phyloP scores from a whole-genome alignment of 1,140 invertebrate genomes.

The Bombyx mori region DNA sequence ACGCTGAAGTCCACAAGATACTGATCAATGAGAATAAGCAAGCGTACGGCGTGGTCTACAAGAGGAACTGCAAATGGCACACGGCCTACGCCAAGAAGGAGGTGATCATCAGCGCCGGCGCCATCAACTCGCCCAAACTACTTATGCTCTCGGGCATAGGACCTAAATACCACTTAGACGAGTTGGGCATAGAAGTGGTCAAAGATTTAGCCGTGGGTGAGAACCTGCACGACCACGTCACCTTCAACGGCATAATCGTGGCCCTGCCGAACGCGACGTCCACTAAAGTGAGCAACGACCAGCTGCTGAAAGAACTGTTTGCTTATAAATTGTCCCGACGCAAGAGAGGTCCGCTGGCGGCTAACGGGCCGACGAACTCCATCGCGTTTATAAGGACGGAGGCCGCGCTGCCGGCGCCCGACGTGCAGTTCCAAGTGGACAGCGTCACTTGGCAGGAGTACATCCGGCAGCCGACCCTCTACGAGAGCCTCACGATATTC shows the following conservation, averaged over 20 bases:
- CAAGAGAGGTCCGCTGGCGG: slow-evolving; percentile 20
- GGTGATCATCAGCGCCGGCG: slow-evolving; percentile 78
- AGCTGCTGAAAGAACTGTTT: slow-evolving; percentile 16
- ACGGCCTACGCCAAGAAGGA: slow-evolving; percentile 73
- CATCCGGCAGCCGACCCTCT: slow-evolving; percentile 17
- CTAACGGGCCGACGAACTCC: slow-evolving; percentile 13
- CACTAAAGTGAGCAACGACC: slow-evolving; percentile 46
- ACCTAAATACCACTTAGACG: slow-evolving; percentile 73
- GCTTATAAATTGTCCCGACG: slow-evolving; percentile 14
- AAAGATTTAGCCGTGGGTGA: slow-evolving; percentile 78
- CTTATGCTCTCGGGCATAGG: slow-evolving; percentile 83
- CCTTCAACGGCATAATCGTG: slow-evolving; percentile 71
- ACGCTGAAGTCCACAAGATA: slow-evolving; percentile 78
- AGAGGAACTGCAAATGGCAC: slow-evolving; percentile 67
- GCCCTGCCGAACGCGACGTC: slow-evolving; percentile 75
- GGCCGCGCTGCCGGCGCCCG: slow-evolving; percentile 53
- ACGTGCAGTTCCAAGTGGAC: slow-evolving; percentile 70
- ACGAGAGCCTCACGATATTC: slow-evolving; percentile 15
- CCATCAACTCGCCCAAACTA: slow-evolving; percentile 79
- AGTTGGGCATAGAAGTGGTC: slow-evolving; percentile 73
- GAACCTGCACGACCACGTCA: slow-evolving; percentile 85
- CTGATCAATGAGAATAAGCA: slow-evolving; percentile 79
- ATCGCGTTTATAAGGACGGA: slow-evolving; percentile 24
- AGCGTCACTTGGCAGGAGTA: slow-evolving; percentile 13
- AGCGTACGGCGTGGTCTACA: slow-evolving; percentile 78